These are phyloP conservation scores for Melospiza georgiana DNA, from an alignment of 2,113 vertebrate species.

Conservation along the genomic window DNA sequence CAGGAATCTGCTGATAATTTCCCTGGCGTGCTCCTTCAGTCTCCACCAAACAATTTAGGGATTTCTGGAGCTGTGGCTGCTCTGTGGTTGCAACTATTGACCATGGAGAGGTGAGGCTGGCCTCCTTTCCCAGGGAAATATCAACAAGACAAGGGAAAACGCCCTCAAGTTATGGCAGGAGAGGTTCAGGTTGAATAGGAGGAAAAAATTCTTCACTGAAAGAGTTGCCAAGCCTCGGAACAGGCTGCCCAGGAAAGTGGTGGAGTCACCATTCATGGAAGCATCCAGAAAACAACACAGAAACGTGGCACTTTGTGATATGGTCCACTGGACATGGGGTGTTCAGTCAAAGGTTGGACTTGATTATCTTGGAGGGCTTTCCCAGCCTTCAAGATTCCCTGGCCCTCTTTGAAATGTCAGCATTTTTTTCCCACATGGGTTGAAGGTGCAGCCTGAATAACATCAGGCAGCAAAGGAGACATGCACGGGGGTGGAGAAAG, in stretches of 20 bases:
- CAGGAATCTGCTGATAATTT: not conserved
- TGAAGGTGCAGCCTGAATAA: not conserved
- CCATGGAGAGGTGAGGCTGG: not conserved
- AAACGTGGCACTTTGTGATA: accelerated
- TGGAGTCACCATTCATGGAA: too few species aligned
- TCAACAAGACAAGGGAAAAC: not conserved
- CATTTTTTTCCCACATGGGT: not conserved
- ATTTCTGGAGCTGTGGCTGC: not conserved
- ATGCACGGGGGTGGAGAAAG: not conserved
- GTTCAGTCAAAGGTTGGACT: not conserved
- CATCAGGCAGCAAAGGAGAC: not conserved
- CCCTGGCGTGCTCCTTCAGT: not conserved
- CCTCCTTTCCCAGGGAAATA: not conserved
- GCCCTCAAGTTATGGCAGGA: accelerated
- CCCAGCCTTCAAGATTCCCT: not conserved
- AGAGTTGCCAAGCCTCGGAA: too few species aligned
- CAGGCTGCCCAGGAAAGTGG: too few species aligned
- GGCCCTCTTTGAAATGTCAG: not conserved
- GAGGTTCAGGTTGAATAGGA: not conserved
- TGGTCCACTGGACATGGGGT: not conserved
- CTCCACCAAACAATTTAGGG: not conserved
- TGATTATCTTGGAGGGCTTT: not conserved
- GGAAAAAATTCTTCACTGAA: too few species aligned
- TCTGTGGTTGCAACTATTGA: not conserved
- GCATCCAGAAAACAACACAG: not conserved